A percentile compares a stretch with the other conserved stretches of the same genome.
Evolutionary conservation across 2,888 invertebrate species (phyloP).

Genomic region (Lasioglossum figueresi): DNA sequence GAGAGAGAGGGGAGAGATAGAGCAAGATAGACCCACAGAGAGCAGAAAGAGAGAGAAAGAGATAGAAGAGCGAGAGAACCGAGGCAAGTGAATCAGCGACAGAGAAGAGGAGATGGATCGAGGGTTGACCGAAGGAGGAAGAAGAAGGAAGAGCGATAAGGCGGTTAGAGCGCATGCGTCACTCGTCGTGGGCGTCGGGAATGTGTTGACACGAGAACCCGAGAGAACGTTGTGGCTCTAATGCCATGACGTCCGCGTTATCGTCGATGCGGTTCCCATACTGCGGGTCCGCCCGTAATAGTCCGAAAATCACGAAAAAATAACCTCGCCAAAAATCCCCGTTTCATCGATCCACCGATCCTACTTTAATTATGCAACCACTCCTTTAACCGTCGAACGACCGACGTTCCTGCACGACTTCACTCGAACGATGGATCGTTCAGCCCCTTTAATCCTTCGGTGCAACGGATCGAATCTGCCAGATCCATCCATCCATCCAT

Average conservation of each 20-base stretch:
- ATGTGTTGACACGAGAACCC: slow-evolving; percentile 68
- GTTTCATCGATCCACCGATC: slow-evolving; percentile 18
- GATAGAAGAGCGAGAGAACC: slow-evolving; percentile 32
- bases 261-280: slow-evolving; percentile 64
- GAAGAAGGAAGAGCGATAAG: slow-evolving; percentile 60
- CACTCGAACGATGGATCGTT: neutral
- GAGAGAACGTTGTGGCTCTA: slow-evolving; percentile 61
- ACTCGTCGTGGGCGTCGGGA: slow-evolving; percentile 70
- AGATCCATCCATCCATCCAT: neutral
- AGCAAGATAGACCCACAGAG: slow-evolving; percentile 5
- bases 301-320: slow-evolving; percentile 18
- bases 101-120: slow-evolving; percentile 39
- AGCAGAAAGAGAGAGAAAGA: neutral
- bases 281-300: slow-evolving; percentile 41
- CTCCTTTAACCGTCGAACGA: neutral
- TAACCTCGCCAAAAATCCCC: slow-evolving; percentile 38
- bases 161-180: slow-evolving; percentile 68
- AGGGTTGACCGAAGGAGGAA: slow-evolving; percentile 42
- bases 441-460: neutral
- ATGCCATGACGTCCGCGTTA: slow-evolving; percentile 65
- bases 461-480: neutral
- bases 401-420: neutral
- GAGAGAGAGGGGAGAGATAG: neutral
- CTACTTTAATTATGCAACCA: neutral
- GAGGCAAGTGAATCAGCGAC: slow-evolving; percentile 51